These are phyloP conservation scores for Chaetodon trifascialis DNA, from an alignment of 2,113 vertebrate genomes.

Conservation along the genomic window DNA sequence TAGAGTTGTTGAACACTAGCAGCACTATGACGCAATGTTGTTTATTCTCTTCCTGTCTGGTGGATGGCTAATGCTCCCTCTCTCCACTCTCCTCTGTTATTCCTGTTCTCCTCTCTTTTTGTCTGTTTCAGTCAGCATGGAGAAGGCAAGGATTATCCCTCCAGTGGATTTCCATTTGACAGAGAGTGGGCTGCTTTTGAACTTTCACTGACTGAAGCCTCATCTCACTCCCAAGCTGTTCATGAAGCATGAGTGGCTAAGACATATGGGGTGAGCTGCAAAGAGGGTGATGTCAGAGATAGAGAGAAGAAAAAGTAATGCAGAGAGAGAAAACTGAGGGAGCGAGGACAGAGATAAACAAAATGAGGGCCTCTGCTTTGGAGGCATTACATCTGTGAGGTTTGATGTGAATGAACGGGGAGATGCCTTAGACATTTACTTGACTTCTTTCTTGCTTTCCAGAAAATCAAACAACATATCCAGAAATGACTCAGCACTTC, in stretches of 20 bases:
- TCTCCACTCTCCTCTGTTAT: constrained; percentile 8
- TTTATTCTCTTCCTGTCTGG: constrained; percentile 16
- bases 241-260: constrained; percentile 30
- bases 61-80: not conserved
- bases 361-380: not conserved
- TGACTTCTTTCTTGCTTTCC: not conserved
- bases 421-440: not conserved
- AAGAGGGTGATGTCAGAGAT: constrained; percentile 36
- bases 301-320: not conserved
- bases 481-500: not conserved
- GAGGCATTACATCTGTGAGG: not conserved
- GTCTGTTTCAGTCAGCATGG: constrained; percentile 30
- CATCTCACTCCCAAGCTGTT: constrained; percentile 24
- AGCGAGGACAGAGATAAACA: constrained; percentile 11
- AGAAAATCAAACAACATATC: not conserved
- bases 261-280: constrained; percentile 15
- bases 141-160: constrained; percentile 57
- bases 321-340: not conserved
- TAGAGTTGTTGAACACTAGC: not conserved
- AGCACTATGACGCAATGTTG: not conserved
- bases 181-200: constrained; percentile 61
- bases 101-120: constrained; percentile 11
- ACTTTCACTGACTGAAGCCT: constrained; percentile 50
- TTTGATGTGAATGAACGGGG: not conserved
- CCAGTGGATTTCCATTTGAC: constrained; percentile 63